Conservation (phyloP, 2,113 vertebrate species). For the Scartelaos histophorus region DNA sequence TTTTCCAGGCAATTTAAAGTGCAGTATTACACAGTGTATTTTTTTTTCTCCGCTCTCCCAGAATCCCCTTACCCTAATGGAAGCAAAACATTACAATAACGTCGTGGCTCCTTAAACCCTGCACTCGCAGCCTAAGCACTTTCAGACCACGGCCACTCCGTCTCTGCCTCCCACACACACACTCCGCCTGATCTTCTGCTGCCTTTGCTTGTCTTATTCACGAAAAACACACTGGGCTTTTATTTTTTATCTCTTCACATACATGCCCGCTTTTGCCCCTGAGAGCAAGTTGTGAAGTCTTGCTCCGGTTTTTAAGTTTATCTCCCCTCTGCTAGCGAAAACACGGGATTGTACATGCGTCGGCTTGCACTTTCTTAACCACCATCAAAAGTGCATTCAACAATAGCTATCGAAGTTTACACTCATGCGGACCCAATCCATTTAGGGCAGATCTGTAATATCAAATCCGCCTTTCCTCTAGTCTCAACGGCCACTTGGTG, state of each 20-base stretch:
- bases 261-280: slow-evolving; percentile 38
- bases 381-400: slow-evolving; percentile 33
- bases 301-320: slow-evolving; percentile 36
- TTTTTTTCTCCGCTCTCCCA: slow-evolving; percentile 64
- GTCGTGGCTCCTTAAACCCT: slow-evolving; percentile 76
- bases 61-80: slow-evolving; percentile 79
- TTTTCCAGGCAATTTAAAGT: slow-evolving; percentile 84
- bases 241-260: slow-evolving; percentile 53
- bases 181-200: slow-evolving; percentile 39
- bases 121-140: slow-evolving; percentile 77
- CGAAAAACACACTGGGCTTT: slow-evolving; percentile 24
- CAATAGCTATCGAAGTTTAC: slow-evolving; percentile 54
- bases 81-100: slow-evolving; percentile 84
- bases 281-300: slow-evolving; percentile 26
- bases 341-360: slow-evolving; percentile 47
- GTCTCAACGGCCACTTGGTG: slow-evolving; percentile 45
- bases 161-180: slow-evolving; percentile 64
- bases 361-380: slow-evolving; percentile 39
- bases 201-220: slow-evolving; percentile 46
- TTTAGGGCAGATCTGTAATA: slow-evolving; percentile 64
- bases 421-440: slow-evolving; percentile 60
- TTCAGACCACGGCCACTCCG: slow-evolving; percentile 72
- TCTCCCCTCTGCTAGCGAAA: slow-evolving; percentile 44
- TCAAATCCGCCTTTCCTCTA: slow-evolving; percentile 17
- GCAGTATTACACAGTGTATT: slow-evolving; percentile 77